Percentiles rank a stretch among this genome's conserved stretches.
Evolutionary conservation across 92 coral and sea anemone genomes (phyloP).

Genomic region (Anthopleura xanthogrammica): DNA sequence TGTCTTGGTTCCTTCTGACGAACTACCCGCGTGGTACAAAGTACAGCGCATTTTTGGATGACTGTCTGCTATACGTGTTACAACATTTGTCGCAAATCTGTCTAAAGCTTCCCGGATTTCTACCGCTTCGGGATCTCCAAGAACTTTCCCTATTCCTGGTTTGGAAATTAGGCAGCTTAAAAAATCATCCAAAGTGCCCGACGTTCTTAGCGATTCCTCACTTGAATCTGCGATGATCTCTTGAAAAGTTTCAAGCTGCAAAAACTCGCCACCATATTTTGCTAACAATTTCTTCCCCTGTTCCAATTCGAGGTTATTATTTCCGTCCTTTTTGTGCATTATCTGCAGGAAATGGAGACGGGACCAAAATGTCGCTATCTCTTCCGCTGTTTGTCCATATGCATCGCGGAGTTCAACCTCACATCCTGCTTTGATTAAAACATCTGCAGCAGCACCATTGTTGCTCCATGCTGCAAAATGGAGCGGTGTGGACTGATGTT

Average conservation of each 20-base stretch:
- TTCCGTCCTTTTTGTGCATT: constrained; percentile 4
- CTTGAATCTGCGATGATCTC: constrained; percentile 11
- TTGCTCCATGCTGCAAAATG: constrained; percentile 47
- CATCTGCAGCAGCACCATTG: constrained; percentile 16
- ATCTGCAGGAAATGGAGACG: constrained; percentile 19
- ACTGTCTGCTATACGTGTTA: constrained; percentile 12
- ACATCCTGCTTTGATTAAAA: constrained; percentile 30
- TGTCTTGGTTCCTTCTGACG: constrained; percentile 46
- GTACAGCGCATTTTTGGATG: constrained; percentile 43
- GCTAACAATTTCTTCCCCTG: constrained; percentile 15
- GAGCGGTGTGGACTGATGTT: constrained; percentile 38
- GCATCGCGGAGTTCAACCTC: constrained; percentile 29
- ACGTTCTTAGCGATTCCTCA: constrained; percentile 25
- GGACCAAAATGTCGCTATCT: constrained; percentile 32
- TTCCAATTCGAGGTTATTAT: constrained; percentile 17
- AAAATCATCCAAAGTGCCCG: constrained; percentile 29
- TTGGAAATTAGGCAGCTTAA: constrained; percentile 18
- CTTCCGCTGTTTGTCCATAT: constrained; percentile 37
- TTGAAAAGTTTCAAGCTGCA: constrained; percentile 34
- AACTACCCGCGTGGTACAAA: constrained; percentile 34
- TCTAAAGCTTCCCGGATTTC: constrained; percentile 35
- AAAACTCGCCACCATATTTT: constrained; percentile 28
- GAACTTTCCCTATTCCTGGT: constrained; percentile 32
- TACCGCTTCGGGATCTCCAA: constrained; percentile 41
- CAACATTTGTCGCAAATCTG: constrained; percentile 28